These are phyloP conservation scores for Trichosurus vulpecula DNA, from an alignment of 2,797 vertebrate species.

Conservation along the genomic window DNA sequence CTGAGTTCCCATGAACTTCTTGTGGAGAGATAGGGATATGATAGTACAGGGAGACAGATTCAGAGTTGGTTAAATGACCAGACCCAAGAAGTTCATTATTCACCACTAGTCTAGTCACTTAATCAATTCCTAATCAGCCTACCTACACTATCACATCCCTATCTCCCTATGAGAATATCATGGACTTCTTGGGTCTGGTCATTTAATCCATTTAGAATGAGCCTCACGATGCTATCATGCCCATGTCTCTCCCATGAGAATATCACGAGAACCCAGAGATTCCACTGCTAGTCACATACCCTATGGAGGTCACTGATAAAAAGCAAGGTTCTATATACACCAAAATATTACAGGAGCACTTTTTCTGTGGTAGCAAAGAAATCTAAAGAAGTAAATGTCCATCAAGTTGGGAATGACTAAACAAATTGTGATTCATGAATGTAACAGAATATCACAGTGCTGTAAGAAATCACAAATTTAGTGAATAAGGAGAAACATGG, in stretches of 20 bases:
- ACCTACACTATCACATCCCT: neutral
- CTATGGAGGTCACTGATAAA: neutral
- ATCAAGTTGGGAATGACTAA: neutral
- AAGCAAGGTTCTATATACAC: neutral
- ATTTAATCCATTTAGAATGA: neutral
- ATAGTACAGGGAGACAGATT: neutral
- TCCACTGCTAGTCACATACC: neutral
- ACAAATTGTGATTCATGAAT: neutral
- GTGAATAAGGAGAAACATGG: neutral
- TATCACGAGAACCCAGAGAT: neutral
- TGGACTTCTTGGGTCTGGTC: neutral
- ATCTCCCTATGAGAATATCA: neutral
- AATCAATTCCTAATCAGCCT: neutral
- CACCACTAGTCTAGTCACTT: neutral
- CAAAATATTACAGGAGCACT: neutral
- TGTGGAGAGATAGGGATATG: neutral
- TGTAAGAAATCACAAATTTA: neutral
- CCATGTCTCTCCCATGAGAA: neutral
- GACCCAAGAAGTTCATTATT: neutral
- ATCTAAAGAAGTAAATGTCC: neutral
- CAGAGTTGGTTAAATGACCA: neutral
- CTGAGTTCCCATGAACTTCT: neutral
- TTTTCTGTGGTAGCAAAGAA: constrained; percentile 1
- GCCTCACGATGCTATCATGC: neutral
- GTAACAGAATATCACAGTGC: neutral